Conservation (phyloP, 2,113 vertebrate species). For the Chaetorhynchus papuensis region DNA sequence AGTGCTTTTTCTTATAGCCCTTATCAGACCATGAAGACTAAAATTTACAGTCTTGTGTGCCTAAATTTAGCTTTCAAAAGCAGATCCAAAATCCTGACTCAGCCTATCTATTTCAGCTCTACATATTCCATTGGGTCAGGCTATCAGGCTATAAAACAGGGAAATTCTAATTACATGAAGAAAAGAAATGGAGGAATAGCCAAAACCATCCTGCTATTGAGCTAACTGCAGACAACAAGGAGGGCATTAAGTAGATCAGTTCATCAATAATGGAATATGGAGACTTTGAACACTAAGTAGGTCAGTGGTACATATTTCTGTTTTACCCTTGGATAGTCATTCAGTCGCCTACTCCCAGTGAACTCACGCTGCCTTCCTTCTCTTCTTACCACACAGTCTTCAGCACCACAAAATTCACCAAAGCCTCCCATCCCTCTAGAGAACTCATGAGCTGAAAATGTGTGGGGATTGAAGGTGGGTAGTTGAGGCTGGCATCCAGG, state of each 20-base stretch:
- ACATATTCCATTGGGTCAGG: neutral
- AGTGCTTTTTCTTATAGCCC: neutral
- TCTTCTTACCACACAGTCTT: neutral
- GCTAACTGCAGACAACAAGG: neutral
- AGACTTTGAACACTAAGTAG: neutral
- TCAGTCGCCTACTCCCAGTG: neutral
- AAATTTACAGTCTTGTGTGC: neutral
- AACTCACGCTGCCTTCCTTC: neutral
- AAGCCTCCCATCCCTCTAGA: neutral
- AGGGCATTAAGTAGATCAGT: neutral
- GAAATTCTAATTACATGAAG: neutral
- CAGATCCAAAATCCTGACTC: neutral
- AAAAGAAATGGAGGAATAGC: neutral
- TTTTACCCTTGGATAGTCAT: neutral
- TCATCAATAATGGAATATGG: slow-evolving; percentile 44
- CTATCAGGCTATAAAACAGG: neutral
- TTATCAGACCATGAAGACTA: neutral
- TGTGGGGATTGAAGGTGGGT: neutral
- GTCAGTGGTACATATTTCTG: slow-evolving; percentile 8
- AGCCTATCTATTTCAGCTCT: neutral
- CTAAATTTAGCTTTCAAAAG: neutral
- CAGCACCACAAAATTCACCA: neutral
- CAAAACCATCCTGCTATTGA: neutral
- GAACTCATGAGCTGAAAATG: neutral
- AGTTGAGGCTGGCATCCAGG: neutral